phyloP scores from a whole-genome alignment of 2,888 invertebrate genomes.

The Ophraella communa region DNA sequence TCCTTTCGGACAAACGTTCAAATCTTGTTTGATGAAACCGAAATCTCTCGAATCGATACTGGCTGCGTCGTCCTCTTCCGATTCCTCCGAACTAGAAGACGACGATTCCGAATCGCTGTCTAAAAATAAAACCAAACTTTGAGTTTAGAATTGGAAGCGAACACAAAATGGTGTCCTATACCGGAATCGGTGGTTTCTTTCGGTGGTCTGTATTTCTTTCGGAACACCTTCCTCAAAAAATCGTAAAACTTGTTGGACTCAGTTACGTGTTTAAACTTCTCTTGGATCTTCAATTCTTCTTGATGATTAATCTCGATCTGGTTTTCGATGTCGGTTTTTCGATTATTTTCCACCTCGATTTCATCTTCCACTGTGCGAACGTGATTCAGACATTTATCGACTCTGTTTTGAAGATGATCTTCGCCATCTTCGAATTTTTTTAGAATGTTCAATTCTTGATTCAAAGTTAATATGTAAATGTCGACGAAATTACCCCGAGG shows the following conservation, averaged over 20 bases:
- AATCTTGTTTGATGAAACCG: constrained; percentile 72
- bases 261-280: constrained; percentile 65
- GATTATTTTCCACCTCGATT: constrained; percentile 61
- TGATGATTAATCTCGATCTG: constrained; percentile 60
- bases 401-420: constrained; percentile 64
- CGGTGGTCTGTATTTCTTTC: constrained; percentile 79
- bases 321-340: constrained; percentile 62
- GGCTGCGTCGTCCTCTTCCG: constrained; percentile 66
- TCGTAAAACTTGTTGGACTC: constrained; percentile 78
- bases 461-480: constrained; percentile 69
- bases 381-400: constrained; percentile 48
- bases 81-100: constrained; percentile 64
- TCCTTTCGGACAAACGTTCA: constrained; percentile 74
- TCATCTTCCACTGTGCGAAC: constrained; percentile 63
- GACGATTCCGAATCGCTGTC: constrained; percentile 55
- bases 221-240: constrained; percentile 81
- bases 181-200: constrained; percentile 66
- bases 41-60: constrained; percentile 70
- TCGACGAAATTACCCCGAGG: constrained; percentile 67
- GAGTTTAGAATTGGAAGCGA: too few relatives aligned
- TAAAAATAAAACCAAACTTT: too few relatives aligned
- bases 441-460: constrained; percentile 77
- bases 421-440: constrained; percentile 77
- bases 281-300: constrained; percentile 61
- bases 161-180: too few relatives aligned